Conservation (phyloP, 2,888 invertebrate species). For the Eurytoma adleriae region DNA sequence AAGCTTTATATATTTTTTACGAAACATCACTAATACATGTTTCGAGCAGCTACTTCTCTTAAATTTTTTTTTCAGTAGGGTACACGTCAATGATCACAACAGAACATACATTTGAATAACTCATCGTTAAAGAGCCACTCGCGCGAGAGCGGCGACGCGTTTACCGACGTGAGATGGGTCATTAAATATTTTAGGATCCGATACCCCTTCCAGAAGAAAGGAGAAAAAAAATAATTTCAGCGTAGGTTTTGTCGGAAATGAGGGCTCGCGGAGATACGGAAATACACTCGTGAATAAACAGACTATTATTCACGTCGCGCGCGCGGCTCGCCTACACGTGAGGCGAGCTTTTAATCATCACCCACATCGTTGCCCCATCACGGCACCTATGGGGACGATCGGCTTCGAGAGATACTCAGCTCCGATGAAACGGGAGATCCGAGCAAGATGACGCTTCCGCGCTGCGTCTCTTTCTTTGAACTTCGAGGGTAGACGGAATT, state of each 20-base stretch:
- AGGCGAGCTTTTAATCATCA: conserved; percentile 41
- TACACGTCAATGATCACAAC: background rate
- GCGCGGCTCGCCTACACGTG: conserved; percentile 21
- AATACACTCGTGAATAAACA: background rate
- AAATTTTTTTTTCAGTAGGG: background rate
- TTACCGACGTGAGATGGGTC: background rate
- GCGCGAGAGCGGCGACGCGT: background rate
- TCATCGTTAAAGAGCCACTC: conserved; percentile 11
- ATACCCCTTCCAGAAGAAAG: too few relatives aligned
- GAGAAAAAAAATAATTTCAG: too few relatives aligned
- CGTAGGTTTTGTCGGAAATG: conserved; percentile 6
- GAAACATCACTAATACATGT: too few relatives aligned
- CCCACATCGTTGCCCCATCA: conserved; percentile 20
- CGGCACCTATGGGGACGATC: conserved; percentile 3
- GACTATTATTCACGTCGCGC: conserved; percentile 19
- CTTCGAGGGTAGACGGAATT: too few relatives aligned
- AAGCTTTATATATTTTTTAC: too few relatives aligned
- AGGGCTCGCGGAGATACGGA: conserved; percentile 14
- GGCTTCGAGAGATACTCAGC: background rate
- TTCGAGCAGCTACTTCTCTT: too few relatives aligned
- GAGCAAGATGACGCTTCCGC: conserved; percentile 31
- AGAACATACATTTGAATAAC: background rate
- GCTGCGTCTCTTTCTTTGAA: background rate
- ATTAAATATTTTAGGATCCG: conserved; percentile 21
- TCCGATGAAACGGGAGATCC: conserved; percentile 35